Base-by-base conservation (phyloP, 2,888 invertebrate genomes). In the Sinotaia quadrata region DNA sequence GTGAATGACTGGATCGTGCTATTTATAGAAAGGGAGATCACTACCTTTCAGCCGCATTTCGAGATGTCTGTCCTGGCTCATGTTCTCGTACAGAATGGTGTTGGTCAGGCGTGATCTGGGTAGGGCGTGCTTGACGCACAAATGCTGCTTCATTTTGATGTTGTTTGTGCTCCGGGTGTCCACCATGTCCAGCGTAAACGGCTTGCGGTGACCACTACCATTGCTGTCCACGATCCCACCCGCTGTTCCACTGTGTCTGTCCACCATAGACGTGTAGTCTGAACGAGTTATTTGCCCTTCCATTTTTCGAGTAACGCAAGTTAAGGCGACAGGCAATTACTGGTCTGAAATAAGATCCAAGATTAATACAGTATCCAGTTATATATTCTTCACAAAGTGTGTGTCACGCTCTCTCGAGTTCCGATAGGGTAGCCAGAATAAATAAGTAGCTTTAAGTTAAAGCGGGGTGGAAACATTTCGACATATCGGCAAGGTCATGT, bases 1-100 rank as follows among this genome's bases (percentile, higher is more conserved):
- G n/a, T n/a, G n/a, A n/a, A n/a, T n/a, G n/a, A n/a, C n/a, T n/a
- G n/a, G n/a, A n/a, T n/a, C n/a, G n/a, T n/a, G n/a, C n/a, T n/a
- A n/a, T n/a, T n/a, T n/a, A n/a, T n/a, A n/a, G n/a, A n/a, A n/a
- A n/a, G 47, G 47, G n/a, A n/a, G 15, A 2, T 4, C 4, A 0
- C 52, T 18, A 65, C 65, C 65, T 33, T 41, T 24, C 44, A 65
- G 65, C 49, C 66, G 78, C 75, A 81, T 81, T 29, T 75, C 75
- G 8, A 85, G 76, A 60, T 83, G 82, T 12, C 84, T 75, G 41
- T 78, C 80, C 66, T 84, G 82, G 58, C 81, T 82, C 18, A 78
- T 76, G 68, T 85, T 84, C 68, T 84, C 83, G 73, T 84, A 78
- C 36, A 83, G 72, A 29, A 85, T 83, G 21, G 83, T 77, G 62